A percentile compares a stretch with the other conserved stretches of the same genome.
These are phyloP conservation scores for Myotis myotis DNA, from an alignment of 2,797 vertebrate genomes.

Conservation along the genomic window DNA sequence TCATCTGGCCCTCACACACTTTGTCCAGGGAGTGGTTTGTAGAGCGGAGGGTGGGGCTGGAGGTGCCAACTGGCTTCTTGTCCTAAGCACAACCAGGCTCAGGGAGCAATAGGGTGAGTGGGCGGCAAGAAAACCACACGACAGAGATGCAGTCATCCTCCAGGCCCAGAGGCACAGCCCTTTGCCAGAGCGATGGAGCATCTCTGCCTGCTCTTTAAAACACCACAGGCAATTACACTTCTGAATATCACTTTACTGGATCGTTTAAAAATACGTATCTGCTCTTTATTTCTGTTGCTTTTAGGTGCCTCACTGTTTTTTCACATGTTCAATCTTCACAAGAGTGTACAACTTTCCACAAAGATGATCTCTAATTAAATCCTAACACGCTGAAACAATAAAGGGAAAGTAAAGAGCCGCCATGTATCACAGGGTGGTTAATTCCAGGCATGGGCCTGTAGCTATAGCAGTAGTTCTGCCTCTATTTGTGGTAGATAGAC, in stretches of 20 bases:
- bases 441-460: neutral
- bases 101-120: neutral
- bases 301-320: neutral
- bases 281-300: conserved; percentile 34
- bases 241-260: conserved; percentile 20
- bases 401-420: conserved; percentile 14
- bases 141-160: neutral
- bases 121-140: neutral
- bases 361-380: conserved; percentile 26
- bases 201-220: conserved; percentile 21
- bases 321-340: conserved; percentile 14
- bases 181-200: neutral
- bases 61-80: neutral
- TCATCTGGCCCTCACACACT: neutral
- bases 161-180: neutral
- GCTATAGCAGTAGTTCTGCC: neutral
- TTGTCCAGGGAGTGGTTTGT: neutral
- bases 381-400: conserved; percentile 23
- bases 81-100: neutral
- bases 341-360: conserved; percentile 13
- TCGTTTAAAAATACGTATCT: neutral
- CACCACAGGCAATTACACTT: neutral
- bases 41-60: neutral
- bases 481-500: neutral
- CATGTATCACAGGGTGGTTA: neutral